Base-by-base conservation (phyloP, 2,797 vertebrate species). In the Varecia variegata region DNA sequence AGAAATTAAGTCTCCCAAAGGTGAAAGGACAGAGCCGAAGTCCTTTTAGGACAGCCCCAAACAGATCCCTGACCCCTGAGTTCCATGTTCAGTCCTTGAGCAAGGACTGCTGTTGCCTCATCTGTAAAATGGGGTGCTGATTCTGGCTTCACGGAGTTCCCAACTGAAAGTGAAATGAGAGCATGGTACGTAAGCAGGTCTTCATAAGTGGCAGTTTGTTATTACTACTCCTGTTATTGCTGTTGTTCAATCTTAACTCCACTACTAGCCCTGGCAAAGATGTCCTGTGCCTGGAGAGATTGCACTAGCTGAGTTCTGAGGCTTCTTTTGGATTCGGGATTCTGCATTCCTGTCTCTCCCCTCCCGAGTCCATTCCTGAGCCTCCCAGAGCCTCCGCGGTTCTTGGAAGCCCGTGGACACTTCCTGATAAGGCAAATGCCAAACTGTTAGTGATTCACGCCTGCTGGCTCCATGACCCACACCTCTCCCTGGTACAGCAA, bases 371-470 rank as follows among this genome's bases (percentile, higher is more conserved):
- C 14, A 1, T 62, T 47, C 40, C 71, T 23, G 43, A 62, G 27
- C 67, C 15, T 21, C 70, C 45, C 3, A 7, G 50, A 0, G 2
- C 58, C 90, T 88, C 62, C 2, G 1, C 1, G 13, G 77, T 56
- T 92, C 83, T 77, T 54, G 32, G 67, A 87, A 93, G 62, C 45
- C 50, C 0, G 5, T 3, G 68, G 81, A 71, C 35, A 13, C 60
- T 80, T 96, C 71, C 90, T 23, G 73, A 91, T 97, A 88, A 96
- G 93, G 85, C 38, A 14, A 86, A 47, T 0, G 4, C 60, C 67
- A 27, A 15, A 65, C 40, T 0, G 8, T 12, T 68, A 93, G 95
- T 93, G 90, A 30, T 50, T 50, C 15, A 30, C 0, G 1, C 35
- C 3, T n/a, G 67, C 11, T 43, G n/a, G 15, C 13, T 0, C 8